Conservation (phyloP, 2,888 invertebrate genomes). For the Panopea generosa region DNA sequence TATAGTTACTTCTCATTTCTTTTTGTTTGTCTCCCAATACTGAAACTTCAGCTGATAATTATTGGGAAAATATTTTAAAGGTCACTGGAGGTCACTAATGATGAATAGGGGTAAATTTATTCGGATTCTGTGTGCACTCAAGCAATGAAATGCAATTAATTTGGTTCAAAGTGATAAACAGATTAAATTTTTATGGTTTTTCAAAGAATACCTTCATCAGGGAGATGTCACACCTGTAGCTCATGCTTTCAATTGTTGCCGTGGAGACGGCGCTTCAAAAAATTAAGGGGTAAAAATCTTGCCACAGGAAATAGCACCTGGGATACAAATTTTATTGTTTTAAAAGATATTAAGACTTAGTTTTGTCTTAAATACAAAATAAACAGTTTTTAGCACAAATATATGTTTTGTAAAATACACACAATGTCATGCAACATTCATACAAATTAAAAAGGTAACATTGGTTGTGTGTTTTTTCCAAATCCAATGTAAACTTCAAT, state of each 20-base stretch:
- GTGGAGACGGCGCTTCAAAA: background rate
- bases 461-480: too few relatives aligned
- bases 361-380: too few relatives aligned
- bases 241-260: constrained; percentile 2
- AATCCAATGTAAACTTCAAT: too few relatives aligned
- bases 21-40: constrained; percentile 31
- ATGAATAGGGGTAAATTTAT: constrained; percentile 39
- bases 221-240: constrained; percentile 33
- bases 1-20: constrained; percentile 42
- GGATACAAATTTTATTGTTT: too few relatives aligned
- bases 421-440: too few relatives aligned
- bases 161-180: constrained; percentile 51
- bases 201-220: constrained; percentile 37
- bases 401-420: too few relatives aligned
- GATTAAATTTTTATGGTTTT: constrained; percentile 61
- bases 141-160: constrained; percentile 59
- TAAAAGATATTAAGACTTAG: too few relatives aligned
- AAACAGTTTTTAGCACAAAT: too few relatives aligned
- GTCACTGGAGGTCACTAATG: constrained; percentile 40
- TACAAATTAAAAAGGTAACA: too few relatives aligned
- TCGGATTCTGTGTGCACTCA: constrained; percentile 32
- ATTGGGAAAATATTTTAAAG: constrained; percentile 45
- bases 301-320: constrained; percentile 46
- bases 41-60: constrained; percentile 53
- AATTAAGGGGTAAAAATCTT: background rate